Conservation (phyloP, 2,113 vertebrate genomes). For the Anolis sagrei region DNA sequence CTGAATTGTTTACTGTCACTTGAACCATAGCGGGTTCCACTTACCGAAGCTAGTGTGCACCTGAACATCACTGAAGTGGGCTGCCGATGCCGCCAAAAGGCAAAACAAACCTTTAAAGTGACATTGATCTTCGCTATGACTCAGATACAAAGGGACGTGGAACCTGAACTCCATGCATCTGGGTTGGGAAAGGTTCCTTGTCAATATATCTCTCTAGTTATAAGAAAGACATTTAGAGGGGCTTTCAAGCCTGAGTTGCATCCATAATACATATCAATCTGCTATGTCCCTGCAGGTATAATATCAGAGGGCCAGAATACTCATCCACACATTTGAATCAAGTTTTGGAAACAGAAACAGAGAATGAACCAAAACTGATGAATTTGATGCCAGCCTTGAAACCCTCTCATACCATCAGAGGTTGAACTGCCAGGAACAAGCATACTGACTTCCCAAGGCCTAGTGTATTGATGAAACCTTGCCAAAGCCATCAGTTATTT, state of each 20-base stretch:
- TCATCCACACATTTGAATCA: neutral
- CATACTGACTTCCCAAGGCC: neutral
- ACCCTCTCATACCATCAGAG: neutral
- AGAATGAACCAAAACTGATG: too few relatives aligned
- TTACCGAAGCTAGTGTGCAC: neutral
- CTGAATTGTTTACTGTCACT: neutral
- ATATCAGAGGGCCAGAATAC: too few relatives aligned
- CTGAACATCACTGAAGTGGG: neutral
- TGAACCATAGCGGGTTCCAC: neutral
- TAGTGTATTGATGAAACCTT: too few relatives aligned
- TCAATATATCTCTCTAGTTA: neutral
- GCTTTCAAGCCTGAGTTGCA: neutral
- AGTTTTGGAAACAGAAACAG: neutral
- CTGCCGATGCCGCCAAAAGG: neutral
- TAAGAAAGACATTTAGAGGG: neutral
- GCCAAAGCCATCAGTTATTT: neutral
- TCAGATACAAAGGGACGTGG: neutral
- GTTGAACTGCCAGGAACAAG: neutral
- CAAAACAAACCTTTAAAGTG: constrained; percentile 29
- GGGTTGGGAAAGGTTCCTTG: neutral
- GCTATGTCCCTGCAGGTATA: neutral
- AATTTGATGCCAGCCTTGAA: neutral
- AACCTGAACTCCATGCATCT: neutral
- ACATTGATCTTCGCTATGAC: neutral
- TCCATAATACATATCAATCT: too few relatives aligned